Evolutionary conservation across 2,113 vertebrate species (phyloP).

Genomic region (Eurypyga helias): DNA sequence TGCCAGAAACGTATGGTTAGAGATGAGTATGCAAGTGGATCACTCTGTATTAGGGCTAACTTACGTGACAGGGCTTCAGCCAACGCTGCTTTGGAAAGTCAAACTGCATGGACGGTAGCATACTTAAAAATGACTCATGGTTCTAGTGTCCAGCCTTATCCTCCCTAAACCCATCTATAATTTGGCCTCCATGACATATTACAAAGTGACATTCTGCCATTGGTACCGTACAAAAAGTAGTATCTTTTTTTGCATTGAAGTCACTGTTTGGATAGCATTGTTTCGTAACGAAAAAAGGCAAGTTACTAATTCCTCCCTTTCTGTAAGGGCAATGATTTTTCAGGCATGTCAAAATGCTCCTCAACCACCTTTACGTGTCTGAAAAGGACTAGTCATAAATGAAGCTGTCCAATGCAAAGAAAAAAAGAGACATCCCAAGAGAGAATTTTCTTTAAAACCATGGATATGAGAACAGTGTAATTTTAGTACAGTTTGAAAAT

Average conservation of each 20-base stretch:
- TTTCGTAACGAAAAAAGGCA: background rate
- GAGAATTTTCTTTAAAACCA: background rate
- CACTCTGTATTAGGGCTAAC: background rate
- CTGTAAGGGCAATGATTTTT: background rate
- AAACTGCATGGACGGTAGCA: background rate
- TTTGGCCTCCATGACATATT: background rate
- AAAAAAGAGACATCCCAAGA: background rate
- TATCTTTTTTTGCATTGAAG: background rate
- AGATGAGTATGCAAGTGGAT: background rate
- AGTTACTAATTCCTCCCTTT: background rate
- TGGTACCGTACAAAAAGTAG: background rate
- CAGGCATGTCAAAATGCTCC: background rate
- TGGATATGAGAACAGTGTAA: background rate
- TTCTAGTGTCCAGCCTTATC: background rate
- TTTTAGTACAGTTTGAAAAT: background rate
- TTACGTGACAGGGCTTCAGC: background rate
- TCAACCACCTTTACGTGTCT: background rate
- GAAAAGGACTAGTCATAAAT: background rate
- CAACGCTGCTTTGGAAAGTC: background rate
- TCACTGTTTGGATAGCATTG: background rate
- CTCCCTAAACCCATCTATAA: background rate
- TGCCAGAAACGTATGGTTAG: background rate
- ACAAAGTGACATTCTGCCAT: background rate
- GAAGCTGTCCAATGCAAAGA: background rate
- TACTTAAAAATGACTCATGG: background rate